A percentile compares a stretch with the other conserved stretches of the same genome.
phyloP scores from a whole-genome alignment of 30 jellyfish, hydroid and myxozoan genomes.

The Turritopsis rubra region DNA sequence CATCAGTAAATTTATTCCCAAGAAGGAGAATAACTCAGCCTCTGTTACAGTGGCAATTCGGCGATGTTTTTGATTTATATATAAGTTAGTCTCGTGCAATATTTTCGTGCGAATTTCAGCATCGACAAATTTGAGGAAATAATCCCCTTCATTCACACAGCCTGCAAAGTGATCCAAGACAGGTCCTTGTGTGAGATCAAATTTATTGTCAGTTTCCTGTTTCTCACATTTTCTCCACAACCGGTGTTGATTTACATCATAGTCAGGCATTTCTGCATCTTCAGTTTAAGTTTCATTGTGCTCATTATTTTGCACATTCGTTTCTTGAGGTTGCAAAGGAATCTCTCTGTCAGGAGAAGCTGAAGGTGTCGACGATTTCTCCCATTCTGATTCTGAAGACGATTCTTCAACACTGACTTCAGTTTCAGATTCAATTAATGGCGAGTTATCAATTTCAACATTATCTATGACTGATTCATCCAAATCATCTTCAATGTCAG shows the following conservation, averaged over 20 bases:
- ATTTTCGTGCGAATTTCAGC: conserved; percentile 29
- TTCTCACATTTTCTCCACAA: not conserved
- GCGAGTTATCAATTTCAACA: no score
- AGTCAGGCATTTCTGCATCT: no score
- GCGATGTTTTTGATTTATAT: conserved; percentile 27
- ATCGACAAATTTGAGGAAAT: conserved; percentile 40
- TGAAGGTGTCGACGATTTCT: no score
- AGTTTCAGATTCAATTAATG: no score
- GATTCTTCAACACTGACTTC: no score
- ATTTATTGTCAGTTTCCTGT: not conserved
- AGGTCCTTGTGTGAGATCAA: conserved; percentile 38
- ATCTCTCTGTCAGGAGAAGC: no score
- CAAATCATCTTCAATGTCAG: no score
- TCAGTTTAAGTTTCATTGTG: no score
- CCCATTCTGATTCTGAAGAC: no score
- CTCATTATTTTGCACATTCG: no score
- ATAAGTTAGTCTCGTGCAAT: conserved; percentile 42
- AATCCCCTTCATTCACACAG: conserved; percentile 35
- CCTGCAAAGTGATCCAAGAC: conserved; percentile 36
- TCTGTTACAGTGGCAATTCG: conserved; percentile 30
- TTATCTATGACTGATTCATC: no score
- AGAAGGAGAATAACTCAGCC: conserved; percentile 34
- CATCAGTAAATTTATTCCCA: conserved; percentile 48
- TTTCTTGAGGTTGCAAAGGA: no score
- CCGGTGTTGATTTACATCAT: not conserved